phyloP scores from a whole-genome alignment of 2,113 vertebrate genomes.

The Aplodontia rufa region DNA sequence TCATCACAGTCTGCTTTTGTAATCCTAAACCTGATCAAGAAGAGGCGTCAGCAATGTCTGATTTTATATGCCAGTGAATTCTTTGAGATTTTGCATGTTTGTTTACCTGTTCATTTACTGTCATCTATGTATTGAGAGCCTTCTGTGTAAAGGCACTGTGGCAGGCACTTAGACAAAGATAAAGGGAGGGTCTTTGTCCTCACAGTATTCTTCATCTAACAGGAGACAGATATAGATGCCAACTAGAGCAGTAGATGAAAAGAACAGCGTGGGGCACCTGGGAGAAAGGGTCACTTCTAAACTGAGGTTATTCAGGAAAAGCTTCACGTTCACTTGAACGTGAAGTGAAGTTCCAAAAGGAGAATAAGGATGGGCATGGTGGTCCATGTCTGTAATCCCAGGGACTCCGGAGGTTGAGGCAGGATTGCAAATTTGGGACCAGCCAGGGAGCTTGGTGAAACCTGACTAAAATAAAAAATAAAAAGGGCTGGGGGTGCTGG shows the following conservation, averaged over 20 bases:
- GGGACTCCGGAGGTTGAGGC: not conserved
- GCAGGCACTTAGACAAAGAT: not conserved
- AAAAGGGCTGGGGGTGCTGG: not conserved
- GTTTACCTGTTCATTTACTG: not conserved
- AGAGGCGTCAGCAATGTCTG: not conserved
- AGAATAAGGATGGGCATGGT: not conserved
- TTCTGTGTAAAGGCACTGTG: not conserved
- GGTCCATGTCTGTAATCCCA: not conserved
- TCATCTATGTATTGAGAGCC: not conserved
- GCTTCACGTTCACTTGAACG: not conserved
- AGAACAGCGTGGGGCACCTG: not conserved
- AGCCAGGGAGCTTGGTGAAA: not conserved
- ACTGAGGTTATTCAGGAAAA: not conserved
- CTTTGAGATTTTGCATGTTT: not conserved
- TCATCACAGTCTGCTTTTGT: not conserved
- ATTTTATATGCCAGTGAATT: not conserved
- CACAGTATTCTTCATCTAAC: not conserved
- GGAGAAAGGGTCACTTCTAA: not conserved
- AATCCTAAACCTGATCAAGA: not conserved
- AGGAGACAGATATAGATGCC: not conserved
- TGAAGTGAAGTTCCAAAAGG: slow-evolving; percentile 3
- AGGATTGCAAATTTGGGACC: not conserved
- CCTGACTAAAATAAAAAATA: not conserved
- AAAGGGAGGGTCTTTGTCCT: not conserved
- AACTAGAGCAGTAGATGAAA: not conserved